Conservation (phyloP, 2,888 invertebrate genomes). For the Erebia palarica region DNA sequence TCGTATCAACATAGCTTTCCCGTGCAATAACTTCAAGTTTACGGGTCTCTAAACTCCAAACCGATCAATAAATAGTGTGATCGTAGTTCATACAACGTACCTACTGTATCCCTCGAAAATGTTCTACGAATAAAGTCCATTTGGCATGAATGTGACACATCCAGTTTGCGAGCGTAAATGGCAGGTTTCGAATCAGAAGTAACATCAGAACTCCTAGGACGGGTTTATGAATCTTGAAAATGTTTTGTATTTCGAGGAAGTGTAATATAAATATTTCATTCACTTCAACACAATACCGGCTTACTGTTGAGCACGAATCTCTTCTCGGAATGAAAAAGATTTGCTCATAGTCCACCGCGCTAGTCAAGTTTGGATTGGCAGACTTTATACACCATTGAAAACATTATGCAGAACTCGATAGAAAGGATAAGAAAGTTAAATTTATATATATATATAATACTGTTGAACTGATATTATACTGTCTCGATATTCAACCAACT, state of each 20-base stretch:
- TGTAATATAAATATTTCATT: no score
- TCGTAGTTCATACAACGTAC: not conserved
- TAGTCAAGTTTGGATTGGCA: no score
- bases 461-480: no score
- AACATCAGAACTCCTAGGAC: constrained; percentile 3
- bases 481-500: no score
- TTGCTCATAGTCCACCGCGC: no score
- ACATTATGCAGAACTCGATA: no score
- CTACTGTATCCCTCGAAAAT: not conserved
- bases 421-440: no score
- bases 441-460: no score
- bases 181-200: constrained; percentile 18
- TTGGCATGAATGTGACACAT: constrained; percentile 2
- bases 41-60: not conserved
- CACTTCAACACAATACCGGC: no score
- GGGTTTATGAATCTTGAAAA: not conserved
- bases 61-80: not conserved
- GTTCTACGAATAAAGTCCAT: constrained; percentile 5
- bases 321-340: no score
- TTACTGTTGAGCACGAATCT: no score
- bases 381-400: no score
- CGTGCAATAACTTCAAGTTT: not conserved
- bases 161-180: constrained; percentile 15
- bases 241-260: not conserved
- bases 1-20: not conserved